A percentile compares a stretch with the other conserved stretches of the same genome.
Evolutionary conservation across 2,797 vertebrate genomes (phyloP).

Genomic region (Lepus townsendii): DNA sequence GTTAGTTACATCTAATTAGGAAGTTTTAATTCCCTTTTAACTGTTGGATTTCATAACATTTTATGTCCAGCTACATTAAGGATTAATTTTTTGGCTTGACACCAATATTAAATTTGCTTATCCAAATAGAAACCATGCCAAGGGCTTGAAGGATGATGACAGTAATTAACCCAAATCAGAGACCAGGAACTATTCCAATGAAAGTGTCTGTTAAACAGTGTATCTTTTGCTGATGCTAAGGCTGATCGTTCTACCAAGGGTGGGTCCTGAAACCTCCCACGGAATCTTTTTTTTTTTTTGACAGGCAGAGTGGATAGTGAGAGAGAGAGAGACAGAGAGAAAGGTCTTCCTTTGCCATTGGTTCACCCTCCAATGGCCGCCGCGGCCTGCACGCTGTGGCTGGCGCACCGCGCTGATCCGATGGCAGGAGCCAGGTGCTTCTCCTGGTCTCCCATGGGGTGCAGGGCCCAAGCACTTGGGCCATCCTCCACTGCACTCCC

Average conservation of each 20-base stretch:
- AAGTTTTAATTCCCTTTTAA: slow-evolving; percentile 80
- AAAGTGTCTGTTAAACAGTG: slow-evolving; percentile 51
- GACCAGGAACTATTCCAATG: slow-evolving; percentile 64
- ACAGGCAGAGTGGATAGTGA: too few species aligned
- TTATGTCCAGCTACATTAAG: slow-evolving; percentile 74
- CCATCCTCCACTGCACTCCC: too few species aligned
- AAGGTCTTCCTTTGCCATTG: too few species aligned
- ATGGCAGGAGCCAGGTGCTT: too few species aligned
- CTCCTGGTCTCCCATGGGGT: too few species aligned
- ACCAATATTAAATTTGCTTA: slow-evolving; percentile 78
- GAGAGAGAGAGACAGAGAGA: too few species aligned
- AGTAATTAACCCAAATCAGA: slow-evolving; percentile 79
- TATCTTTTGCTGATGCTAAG: slow-evolving; percentile 10
- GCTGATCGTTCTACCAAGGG: not conserved
- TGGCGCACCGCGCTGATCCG: too few species aligned
- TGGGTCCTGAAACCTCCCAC: not conserved
- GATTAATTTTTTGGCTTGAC: slow-evolving; percentile 81
- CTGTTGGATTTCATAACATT: slow-evolving; percentile 68
- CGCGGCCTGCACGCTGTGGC: too few species aligned
- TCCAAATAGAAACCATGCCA: slow-evolving; percentile 78
- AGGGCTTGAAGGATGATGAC: slow-evolving; percentile 78
- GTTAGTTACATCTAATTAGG: slow-evolving; percentile 73
- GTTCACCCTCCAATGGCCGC: too few species aligned
- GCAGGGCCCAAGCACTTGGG: too few species aligned
- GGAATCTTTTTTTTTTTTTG: not conserved